Evolutionary conservation across 2,888 invertebrate species (phyloP).

Genomic region (Drosophila pegasa): DNA sequence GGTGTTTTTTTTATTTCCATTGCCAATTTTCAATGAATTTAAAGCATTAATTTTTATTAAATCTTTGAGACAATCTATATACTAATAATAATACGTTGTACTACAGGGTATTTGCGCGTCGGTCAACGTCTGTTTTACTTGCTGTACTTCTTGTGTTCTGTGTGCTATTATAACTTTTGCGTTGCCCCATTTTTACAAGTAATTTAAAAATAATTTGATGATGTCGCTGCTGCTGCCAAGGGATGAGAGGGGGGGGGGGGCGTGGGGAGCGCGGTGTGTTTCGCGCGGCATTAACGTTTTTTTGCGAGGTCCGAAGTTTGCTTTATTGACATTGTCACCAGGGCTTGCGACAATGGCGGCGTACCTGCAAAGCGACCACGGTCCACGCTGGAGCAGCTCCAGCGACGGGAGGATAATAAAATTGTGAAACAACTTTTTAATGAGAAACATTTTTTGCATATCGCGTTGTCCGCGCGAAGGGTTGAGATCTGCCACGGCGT

Average conservation of each 20-base stretch:
- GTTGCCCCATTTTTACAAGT: slow-evolving; percentile 68
- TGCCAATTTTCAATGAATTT: no score
- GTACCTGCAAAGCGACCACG: slow-evolving; percentile 55
- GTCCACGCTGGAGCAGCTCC: slow-evolving; percentile 10
- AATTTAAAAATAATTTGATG: slow-evolving; percentile 74
- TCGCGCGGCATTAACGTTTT: slow-evolving; percentile 18
- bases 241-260: neutral
- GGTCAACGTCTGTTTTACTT: neutral
- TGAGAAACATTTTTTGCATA: slow-evolving; percentile 77
- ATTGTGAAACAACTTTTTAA: slow-evolving; percentile 78
- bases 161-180: slow-evolving; percentile 59
- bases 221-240: slow-evolving; percentile 21
- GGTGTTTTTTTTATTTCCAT: no score
- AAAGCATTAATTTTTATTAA: no score
- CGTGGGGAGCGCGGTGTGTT: neutral
- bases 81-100: no score
- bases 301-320: slow-evolving; percentile 62
- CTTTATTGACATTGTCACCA: slow-evolving; percentile 78
- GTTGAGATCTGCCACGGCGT: neutral
- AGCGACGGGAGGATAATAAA: slow-evolving; percentile 69
- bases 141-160: slow-evolving; percentile 29
- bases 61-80: no score
- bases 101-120: neutral
- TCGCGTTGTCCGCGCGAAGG: slow-evolving; percentile 41
- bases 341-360: slow-evolving; percentile 58